A percentile compares a stretch with the other conserved stretches of the same genome.
Evolutionary conservation across 2,888 invertebrate species (phyloP).

Genomic region (Drosophila monieri): DNA sequence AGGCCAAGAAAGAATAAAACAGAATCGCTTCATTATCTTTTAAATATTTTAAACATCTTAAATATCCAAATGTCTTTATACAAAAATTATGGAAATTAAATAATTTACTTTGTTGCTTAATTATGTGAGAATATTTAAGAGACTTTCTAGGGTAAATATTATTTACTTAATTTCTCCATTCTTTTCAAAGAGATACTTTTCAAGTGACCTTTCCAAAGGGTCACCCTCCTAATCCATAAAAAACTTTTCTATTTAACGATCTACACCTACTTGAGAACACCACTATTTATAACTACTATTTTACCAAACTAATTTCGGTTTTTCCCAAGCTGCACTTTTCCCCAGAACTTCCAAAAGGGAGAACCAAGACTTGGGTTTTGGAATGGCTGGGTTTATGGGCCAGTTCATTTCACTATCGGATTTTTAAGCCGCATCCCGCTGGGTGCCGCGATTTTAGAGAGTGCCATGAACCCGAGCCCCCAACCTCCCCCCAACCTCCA

Average conservation of each 20-base stretch:
- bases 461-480: slow-evolving; percentile 15
- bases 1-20: not conserved
- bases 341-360: slow-evolving; percentile 27
- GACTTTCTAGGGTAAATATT: not conserved
- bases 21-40: not conserved
- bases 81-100: not conserved
- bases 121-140: not conserved
- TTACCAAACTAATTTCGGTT: slow-evolving; percentile 24
- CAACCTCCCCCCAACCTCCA: not conserved
- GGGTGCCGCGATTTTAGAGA: slow-evolving; percentile 28
- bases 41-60: not conserved
- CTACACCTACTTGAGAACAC: not conserved
- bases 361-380: not conserved
- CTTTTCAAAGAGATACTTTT: not conserved
- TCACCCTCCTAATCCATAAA: not conserved
- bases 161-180: not conserved
- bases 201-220: not conserved
- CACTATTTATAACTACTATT: slow-evolving; percentile 7
- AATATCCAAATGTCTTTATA: not conserved
- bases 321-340: slow-evolving; percentile 29
- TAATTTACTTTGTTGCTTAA: not conserved
- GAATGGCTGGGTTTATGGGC: slow-evolving; percentile 6
- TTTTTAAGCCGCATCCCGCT: slow-evolving; percentile 51
- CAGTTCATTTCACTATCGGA: slow-evolving; percentile 65
- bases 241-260: not conserved